Evolutionary conservation across 2,113 vertebrate genomes (phyloP).

Genomic region (Gymnarchus niloticus): DNA sequence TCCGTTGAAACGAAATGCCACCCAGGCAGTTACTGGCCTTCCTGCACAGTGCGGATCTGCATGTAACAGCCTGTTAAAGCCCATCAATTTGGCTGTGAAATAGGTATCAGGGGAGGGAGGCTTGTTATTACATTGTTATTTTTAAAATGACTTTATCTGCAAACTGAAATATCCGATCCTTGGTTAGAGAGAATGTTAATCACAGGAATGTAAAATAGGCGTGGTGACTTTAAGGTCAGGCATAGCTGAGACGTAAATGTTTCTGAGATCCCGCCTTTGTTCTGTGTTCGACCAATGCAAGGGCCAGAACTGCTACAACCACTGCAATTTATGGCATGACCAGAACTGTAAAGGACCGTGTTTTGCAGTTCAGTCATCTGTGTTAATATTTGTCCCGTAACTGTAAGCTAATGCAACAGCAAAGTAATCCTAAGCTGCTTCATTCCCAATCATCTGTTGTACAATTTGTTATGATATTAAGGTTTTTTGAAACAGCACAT

Average conservation of each 20-base stretch:
- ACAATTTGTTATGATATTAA: background rate
- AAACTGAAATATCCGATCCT: conserved; percentile 28
- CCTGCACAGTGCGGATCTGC: background rate
- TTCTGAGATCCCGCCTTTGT: background rate
- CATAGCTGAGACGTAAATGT: background rate
- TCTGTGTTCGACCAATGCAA: background rate
- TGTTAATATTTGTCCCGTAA: background rate
- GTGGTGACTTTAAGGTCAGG: background rate
- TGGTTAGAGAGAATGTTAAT: background rate
- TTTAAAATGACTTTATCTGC: background rate
- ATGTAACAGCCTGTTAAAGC: conserved; percentile 50
- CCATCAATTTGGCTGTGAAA: conserved; percentile 48
- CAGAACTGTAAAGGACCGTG: conserved; percentile 28
- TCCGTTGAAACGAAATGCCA: background rate
- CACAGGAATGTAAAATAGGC: background rate
- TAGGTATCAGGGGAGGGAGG: conserved; percentile 31
- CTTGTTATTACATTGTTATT: background rate
- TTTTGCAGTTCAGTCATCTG: conserved; percentile 43
- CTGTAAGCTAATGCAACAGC: background rate
- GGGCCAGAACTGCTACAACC: background rate
- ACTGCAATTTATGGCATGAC: background rate
- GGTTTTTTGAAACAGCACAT: background rate
- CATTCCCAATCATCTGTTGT: background rate
- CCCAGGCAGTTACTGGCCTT: background rate
- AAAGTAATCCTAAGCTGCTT: background rate